Conservation (phyloP, 1,140 invertebrate species). For the Eubasilissa regina region DNA sequence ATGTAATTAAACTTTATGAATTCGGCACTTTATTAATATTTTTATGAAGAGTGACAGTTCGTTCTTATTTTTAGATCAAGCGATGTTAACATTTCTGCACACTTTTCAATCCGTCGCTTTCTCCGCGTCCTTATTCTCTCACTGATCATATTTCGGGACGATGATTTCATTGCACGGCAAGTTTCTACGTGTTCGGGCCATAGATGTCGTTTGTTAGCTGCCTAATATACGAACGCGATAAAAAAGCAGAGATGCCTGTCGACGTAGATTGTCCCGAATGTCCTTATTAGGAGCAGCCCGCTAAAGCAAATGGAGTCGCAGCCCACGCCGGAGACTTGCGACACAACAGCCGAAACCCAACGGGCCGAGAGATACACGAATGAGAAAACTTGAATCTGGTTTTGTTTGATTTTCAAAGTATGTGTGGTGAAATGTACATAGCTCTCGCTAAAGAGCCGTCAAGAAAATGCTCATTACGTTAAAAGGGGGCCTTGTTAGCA, state of each 20-base stretch:
- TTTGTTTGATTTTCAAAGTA: constrained; percentile 22
- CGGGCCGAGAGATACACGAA: background rate
- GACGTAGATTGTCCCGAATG: constrained; percentile 57
- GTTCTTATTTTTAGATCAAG: too few species aligned
- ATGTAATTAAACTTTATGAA: too few species aligned
- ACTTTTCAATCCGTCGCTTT: background rate
- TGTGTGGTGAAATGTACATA: background rate
- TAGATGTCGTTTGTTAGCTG: constrained; percentile 54
- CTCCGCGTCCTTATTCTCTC: background rate
- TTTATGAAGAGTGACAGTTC: too few species aligned
- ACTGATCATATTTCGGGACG: constrained; percentile 42
- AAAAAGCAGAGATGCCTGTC: constrained; percentile 56
- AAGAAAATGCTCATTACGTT: background rate
- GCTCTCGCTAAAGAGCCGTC: background rate
- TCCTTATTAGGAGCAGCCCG: constrained; percentile 57
- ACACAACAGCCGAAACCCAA: constrained; percentile 48
- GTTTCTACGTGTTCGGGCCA: constrained; percentile 53
- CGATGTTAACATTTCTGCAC: too few species aligned
- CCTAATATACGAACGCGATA: constrained; percentile 49
- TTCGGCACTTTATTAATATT: too few species aligned
- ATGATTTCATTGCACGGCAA: constrained; percentile 57
- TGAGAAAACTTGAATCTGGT: constrained; percentile 18
- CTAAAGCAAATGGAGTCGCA: constrained; percentile 33
- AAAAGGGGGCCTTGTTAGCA: too few species aligned
- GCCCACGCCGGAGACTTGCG: constrained; percentile 55